Percentiles rank a stretch among this genome's conserved stretches.
Conservation (phyloP, 2,888 invertebrate genomes). For the Globia sparganii region DNA sequence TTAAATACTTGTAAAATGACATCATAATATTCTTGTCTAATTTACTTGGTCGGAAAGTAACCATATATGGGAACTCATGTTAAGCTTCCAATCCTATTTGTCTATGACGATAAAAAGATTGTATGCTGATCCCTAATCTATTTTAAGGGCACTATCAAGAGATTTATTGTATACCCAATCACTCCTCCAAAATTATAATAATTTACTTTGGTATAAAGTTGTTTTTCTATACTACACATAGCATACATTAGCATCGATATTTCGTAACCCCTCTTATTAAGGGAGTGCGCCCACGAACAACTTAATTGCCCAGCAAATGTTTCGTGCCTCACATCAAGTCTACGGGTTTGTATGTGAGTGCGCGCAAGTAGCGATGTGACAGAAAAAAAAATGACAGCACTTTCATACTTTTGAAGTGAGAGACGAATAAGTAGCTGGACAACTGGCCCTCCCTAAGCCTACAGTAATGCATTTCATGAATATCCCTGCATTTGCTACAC, state of each 20-base stretch:
- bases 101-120: slow-evolving; percentile 28
- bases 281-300: not conserved
- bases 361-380: not conserved
- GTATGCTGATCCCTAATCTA: slow-evolving; percentile 21
- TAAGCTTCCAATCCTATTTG: slow-evolving; percentile 34
- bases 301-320: not conserved
- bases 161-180: slow-evolving; percentile 27
- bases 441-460: not conserved
- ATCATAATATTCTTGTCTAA: not conserved
- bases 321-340: not conserved
- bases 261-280: not conserved
- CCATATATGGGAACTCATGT: slow-evolving; percentile 13
- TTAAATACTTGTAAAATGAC: slow-evolving; percentile 2
- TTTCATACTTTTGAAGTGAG: not conserved
- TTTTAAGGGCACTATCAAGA: not conserved
- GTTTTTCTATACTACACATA: slow-evolving; percentile 33
- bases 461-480: slow-evolving; percentile 38
- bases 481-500: slow-evolving; percentile 40
- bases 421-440: not conserved
- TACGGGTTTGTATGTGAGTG: not conserved
- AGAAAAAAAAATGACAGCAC: too few species aligned
- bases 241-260: slow-evolving; percentile 27
- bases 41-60: not conserved
- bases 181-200: slow-evolving; percentile 23
- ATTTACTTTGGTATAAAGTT: slow-evolving; percentile 43